Base-by-base conservation (phyloP, 2,113 vertebrate genomes). In the Strigops habroptila region DNA sequence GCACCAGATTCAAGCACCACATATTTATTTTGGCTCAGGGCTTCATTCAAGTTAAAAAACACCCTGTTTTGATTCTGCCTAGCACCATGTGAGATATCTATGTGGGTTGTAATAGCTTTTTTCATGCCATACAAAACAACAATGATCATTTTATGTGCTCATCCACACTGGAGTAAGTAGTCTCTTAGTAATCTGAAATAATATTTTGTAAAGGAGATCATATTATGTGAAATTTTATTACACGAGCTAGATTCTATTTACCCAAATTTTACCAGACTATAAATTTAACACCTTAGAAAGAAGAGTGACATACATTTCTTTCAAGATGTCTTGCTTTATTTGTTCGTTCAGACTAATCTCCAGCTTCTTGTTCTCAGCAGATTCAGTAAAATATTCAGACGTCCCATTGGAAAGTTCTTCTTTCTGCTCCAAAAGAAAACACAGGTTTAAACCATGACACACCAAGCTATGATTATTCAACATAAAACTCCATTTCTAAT, bases 321-420 rank as follows among this genome's bases (percentile, higher is more conserved):
- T 98, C 90, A 98, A 93, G 90, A 94, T 55, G 9, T 94, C 96
- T 94, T 91, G 97, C 90, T 96, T 98, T 76, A 92, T 91, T 93
- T 97, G 85, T 48, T 94, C 77, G 22, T 60, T 41, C 51, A 90
- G 48, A 69, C 85, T 92, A 74, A 95, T 86, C 35, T 83, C 91
- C 77, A 9, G 74, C 76, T 93, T 91, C 94, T 94, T 84, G 60
- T 69, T 93, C 94, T 96, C 92, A 25, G 80, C 82, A 90, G 86
- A 91, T 68, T 95, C 97, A 95, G 98, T 97, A 98, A 98, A 99
- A 98, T 99, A 99, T 97, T 98, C 98, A 43, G 98, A 99, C 6
- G 70, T 95, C 97, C 96, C 98, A 87, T 30, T 97, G 86, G 95
- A 82, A 95, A 94, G 55, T 76, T 95, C 90, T 95, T 97, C 97